A percentile compares a stretch with the other conserved stretches of the same genome.
These are phyloP conservation scores for Mycetomoellerius zeteki DNA, from an alignment of 1,140 invertebrate species.

Conservation along the genomic window DNA sequence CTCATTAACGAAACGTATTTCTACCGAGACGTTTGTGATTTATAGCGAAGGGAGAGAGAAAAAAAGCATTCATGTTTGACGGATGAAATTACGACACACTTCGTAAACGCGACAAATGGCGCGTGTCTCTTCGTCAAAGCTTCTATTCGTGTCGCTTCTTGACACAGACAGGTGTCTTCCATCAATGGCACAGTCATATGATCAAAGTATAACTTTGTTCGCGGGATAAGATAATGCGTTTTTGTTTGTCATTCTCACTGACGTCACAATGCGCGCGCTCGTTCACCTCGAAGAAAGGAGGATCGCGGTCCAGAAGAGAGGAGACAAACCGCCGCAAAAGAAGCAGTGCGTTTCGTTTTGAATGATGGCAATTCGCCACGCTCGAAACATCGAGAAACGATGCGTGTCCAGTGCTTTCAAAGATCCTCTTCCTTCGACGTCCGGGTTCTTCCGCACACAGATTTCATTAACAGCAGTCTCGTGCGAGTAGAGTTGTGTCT, in stretches of 20 bases:
- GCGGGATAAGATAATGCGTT: conserved; percentile 53
- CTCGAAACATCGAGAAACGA: conserved; percentile 77
- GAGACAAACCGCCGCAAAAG: conserved; percentile 14
- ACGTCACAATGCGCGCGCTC: conserved; percentile 51
- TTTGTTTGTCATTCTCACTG: conserved; percentile 47
- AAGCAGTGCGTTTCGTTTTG: conserved; percentile 63
- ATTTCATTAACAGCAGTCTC: conserved; percentile 2
- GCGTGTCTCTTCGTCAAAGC: conserved; percentile 74
- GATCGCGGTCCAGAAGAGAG: conserved; percentile 22
- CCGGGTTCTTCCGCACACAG: conserved; percentile 25
- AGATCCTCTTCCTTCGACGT: conserved; percentile 65
- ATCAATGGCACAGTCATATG: conserved; percentile 47
- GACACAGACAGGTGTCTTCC: conserved; percentile 69
- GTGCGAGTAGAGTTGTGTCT: background rate
- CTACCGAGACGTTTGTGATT: conserved; percentile 58
- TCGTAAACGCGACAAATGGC: conserved; percentile 72
- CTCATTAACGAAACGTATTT: conserved; percentile 54
- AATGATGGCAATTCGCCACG: conserved; percentile 78
- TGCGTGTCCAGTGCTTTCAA: conserved; percentile 79
- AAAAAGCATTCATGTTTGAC: conserved; percentile 73
- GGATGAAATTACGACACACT: conserved; percentile 76
- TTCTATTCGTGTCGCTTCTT: conserved; percentile 66
- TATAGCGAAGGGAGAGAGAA: conserved; percentile 47
- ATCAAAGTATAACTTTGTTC: conserved; percentile 51
- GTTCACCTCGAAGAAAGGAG: conserved; percentile 36